Percentiles rank a stretch among this genome's conserved stretches.
Evolutionary conservation across 2,113 vertebrate species (phyloP).

Genomic region (Calidris pugnax): DNA sequence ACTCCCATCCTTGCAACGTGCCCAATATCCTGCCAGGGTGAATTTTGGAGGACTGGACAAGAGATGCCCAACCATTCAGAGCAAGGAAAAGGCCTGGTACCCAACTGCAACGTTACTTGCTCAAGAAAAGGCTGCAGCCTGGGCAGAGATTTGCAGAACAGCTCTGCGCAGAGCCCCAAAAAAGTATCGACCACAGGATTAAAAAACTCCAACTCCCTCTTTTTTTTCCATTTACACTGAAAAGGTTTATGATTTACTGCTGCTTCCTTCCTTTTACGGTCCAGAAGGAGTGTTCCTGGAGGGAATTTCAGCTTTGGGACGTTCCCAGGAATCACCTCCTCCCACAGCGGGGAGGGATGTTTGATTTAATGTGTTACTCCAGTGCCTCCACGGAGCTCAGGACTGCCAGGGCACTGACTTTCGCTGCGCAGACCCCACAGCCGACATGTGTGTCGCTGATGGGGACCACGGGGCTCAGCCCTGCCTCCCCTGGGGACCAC

Average conservation of each 20-base stretch:
- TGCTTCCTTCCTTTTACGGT: background rate
- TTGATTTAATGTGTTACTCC: background rate
- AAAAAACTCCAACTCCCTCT: background rate
- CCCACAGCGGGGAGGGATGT: background rate
- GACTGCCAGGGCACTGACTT: background rate
- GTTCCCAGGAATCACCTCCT: background rate
- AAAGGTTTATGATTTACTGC: background rate
- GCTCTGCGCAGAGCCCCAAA: background rate
- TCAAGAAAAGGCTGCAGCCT: background rate
- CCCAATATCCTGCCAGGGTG: background rate
- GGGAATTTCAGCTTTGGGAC: background rate
- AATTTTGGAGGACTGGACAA: background rate
- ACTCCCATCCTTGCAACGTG: fast-evolving
- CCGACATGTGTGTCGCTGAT: no score
- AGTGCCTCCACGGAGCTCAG: background rate
- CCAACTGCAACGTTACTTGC: background rate
- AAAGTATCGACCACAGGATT: background rate
- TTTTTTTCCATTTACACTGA: background rate
- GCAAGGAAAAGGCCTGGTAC: background rate
- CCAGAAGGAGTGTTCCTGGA: background rate
- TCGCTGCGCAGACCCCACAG: background rate
- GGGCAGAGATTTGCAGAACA: background rate
- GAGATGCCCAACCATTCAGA: background rate
- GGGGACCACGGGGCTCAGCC: no score
- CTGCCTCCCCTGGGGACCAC: background rate